Evolutionary conservation across 2,113 vertebrate species (phyloP), one percentile per base, ranked within the genome.

Genomic region (Clarias batrachus): DNA sequence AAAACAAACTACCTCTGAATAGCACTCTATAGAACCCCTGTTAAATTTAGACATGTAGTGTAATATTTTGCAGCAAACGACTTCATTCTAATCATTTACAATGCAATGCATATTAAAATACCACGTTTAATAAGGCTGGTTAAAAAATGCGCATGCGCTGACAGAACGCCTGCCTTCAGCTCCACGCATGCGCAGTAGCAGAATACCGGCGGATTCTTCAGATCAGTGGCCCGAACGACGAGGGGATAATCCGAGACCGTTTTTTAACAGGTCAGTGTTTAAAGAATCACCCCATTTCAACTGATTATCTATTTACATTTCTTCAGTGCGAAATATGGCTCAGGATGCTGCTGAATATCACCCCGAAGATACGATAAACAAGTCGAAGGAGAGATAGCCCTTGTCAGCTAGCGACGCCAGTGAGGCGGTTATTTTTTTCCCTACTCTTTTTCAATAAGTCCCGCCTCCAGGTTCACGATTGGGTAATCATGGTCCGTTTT

Each of bases 251-350:
- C 48, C 86, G 65, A 92, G 89, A 90, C 90, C 82, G 70, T 92
- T 91, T 92, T 92, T 76, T 48, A 92, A 94, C 93, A 94, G 94
- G 94, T 95, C 86, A 91, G 91, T 87, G 2, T n/a, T 84, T 62
- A 30, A 86, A 13, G 76, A 82, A 54, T 52, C 6, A 16, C 33
- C 6, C 16, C 3, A 0, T 19, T 74, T 52, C 21, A 19, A n/a
- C 0, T 23, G 21, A n/a, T 65, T 16, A 25, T 0, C 70, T 57
- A 13, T 77, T 16, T 0, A 21, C 2, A 63, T 21, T 30, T 13
- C 54, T 30, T 63, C 6, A 17, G 3, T 10, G 12, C 0, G n/a
- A 54, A 48, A 52, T n/a, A n/a, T 4, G 41, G 21, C 23, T 81
- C 33, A 4, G 7, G 62, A 25, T 11, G 8, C 11, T 1, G 13